Base-by-base conservation (phyloP, 2,888 invertebrate species). In the Lepas anatifera region DNA sequence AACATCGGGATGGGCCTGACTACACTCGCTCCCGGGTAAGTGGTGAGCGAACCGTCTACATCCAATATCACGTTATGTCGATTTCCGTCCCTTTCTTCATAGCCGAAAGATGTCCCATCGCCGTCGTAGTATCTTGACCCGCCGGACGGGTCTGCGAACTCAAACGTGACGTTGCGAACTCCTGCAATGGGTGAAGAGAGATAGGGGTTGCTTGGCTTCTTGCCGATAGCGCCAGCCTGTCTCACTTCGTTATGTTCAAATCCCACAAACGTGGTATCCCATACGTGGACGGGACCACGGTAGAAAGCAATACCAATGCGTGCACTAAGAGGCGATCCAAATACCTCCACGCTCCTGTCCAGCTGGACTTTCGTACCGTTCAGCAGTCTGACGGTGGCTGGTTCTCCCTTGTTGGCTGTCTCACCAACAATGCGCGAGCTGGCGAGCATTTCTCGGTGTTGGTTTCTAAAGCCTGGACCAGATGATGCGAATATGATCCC, bases 391-490 rank as follows among this genome's bases (percentile, higher is more conserved):
- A 1, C 22, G 37, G 8, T 16, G 3, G 4, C 22, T n/a, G 2
- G 7, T 1, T 64, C 37, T 8, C 64, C 64, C 3, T 2, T 37
- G 25, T 64, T 64, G 37, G 7, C 37, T 2, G 64, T 64, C 3
- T 64, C 64, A 8, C 64, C 64, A 37, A 64, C 64, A 8, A 64
- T n/a, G n/a, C 35, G 64, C 25, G 64, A 64, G 64, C n/a, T n/a
- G 0, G n/a, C 11, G 11, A 64, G 35, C n/a, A 22, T 16, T 4
- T 41, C 11, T 1, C 41, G 41, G 41, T 16, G 41, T 10, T 41
- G 4, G 2, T 41, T 16, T 25, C 37, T 0, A 16, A 11, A 2
- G 13, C 35, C n/a, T 3, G 13, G 37, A 3, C 25, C 64, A 11
- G 64, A 64, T 2, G 37, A 6, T 0, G 37, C 35, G n/a, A 64